These are phyloP conservation scores for Augochlora pura DNA, from an alignment of 1,140 invertebrate species.

Conservation along the genomic window DNA sequence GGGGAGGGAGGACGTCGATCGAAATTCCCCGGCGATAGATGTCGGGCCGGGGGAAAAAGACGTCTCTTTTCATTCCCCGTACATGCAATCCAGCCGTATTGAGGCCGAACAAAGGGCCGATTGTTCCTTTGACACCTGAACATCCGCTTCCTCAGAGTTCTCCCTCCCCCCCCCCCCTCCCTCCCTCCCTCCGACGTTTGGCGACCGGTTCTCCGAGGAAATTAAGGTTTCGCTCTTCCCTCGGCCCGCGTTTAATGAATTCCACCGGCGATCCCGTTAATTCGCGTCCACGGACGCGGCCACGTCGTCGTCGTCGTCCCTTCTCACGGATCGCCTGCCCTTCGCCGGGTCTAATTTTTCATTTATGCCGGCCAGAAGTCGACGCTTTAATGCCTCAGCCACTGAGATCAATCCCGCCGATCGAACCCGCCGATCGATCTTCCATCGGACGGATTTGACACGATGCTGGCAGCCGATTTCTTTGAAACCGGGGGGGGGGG, in stretches of 20 bases:
- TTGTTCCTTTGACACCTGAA: conserved; percentile 50
- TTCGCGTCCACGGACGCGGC: not conserved
- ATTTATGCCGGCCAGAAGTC: not conserved
- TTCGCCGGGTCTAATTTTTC: not conserved
- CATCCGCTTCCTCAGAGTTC: conserved; percentile 3
- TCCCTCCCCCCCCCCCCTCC: no score
- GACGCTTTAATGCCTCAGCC: not conserved
- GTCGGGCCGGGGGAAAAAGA: conserved; percentile 3
- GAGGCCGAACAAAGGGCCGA: conserved; percentile 43
- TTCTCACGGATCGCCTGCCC: not conserved
- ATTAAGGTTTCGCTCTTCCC: not conserved
- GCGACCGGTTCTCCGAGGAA: not conserved
- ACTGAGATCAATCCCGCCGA: no score
- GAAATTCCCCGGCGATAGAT: conserved; percentile 32
- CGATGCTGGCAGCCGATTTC: no score
- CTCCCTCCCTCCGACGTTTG: not conserved
- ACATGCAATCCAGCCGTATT: conserved; percentile 30
- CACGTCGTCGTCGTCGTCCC: no score
- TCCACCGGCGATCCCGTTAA: not conserved
- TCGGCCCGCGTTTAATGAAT: not conserved
- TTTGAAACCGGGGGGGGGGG: no score
- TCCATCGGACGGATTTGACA: no score
- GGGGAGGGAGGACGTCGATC: conserved; percentile 38
- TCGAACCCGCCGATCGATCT: not conserved
- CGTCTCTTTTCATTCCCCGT: conserved; percentile 36